phyloP scores from a whole-genome alignment of 2,888 invertebrate species.

The Helleia helle region DNA sequence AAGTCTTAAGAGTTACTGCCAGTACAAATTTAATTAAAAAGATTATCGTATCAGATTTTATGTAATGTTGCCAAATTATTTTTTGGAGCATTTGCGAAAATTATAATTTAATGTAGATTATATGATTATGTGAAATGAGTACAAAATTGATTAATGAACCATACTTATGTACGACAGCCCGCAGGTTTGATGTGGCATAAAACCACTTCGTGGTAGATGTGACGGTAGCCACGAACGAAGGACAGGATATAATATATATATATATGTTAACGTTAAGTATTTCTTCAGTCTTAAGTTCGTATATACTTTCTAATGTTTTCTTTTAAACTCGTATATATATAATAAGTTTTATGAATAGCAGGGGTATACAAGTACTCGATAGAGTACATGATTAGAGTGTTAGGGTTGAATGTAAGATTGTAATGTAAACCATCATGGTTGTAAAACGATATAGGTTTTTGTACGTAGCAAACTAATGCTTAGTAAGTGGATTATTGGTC shows the following conservation, averaged over 20 bases:
- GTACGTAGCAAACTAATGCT: constrained; percentile 70
- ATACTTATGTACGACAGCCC: constrained; percentile 27
- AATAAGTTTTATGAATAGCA: constrained; percentile 26
- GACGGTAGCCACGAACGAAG: background rate
- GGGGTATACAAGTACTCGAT: constrained; percentile 43
- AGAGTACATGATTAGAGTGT: constrained; percentile 40
- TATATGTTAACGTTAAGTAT: background rate
- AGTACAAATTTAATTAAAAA: constrained; percentile 69
- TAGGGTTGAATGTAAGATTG: constrained; percentile 42
- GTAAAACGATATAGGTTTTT: constrained; percentile 73
- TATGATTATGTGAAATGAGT: constrained; percentile 49
- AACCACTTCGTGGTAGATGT: background rate
- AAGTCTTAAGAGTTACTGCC: constrained; percentile 64
- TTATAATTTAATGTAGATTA: constrained; percentile 58
- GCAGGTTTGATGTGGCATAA: constrained; percentile 20
- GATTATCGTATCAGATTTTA: constrained; percentile 46
- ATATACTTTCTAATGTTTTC: constrained; percentile 5
- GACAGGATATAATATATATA: constrained; percentile 2
- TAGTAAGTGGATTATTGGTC: constrained; percentile 59
- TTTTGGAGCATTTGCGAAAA: constrained; percentile 53
- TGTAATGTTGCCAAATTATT: constrained; percentile 70
- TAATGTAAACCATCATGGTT: constrained; percentile 65
- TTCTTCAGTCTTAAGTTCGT: background rate
- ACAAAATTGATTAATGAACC: constrained; percentile 37
- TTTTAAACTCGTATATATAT: constrained; percentile 11